These are phyloP conservation scores for Semnornis frantzii DNA, from an alignment of 2,113 vertebrate genomes.

Conservation along the genomic window DNA sequence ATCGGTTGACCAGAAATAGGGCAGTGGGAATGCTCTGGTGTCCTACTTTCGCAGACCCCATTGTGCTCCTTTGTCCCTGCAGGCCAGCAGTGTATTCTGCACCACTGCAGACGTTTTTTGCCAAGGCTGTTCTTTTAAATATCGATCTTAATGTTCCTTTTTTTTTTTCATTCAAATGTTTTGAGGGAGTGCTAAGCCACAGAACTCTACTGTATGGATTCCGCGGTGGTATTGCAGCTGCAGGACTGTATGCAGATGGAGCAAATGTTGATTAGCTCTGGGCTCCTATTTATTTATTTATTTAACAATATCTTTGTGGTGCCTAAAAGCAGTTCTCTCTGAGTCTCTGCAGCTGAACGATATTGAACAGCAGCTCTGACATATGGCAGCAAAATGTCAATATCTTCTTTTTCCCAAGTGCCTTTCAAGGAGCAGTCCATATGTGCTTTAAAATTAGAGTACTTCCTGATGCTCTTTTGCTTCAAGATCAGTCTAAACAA, in stretches of 20 bases:
- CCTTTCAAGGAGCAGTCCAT: not conserved
- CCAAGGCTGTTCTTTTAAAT: not conserved
- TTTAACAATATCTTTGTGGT: not conserved
- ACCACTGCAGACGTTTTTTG: not conserved
- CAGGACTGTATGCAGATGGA: not conserved
- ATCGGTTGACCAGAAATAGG: conserved; percentile 17
- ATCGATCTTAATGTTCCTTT: not conserved
- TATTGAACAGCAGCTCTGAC: not conserved
- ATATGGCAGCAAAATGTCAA: not conserved
- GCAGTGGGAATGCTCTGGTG: not conserved
- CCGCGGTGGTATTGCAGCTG: not conserved
- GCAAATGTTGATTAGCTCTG: not conserved
- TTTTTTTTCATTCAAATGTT: not conserved
- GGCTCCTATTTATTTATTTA: not conserved
- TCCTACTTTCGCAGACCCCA: conserved; percentile 14
- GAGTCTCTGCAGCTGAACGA: not conserved
- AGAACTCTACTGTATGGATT: not conserved
- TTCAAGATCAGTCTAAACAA: not conserved
- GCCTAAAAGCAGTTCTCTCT: not conserved
- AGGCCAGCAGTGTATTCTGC: not conserved
- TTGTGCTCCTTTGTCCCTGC: conserved; percentile 1
- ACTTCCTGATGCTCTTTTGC: not conserved
- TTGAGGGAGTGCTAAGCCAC: not conserved
- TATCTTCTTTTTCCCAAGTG: not conserved
- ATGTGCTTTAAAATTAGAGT: not conserved